Conservation (phyloP, 2,797 vertebrate species). For the Melanotaenia nigrans region DNA sequence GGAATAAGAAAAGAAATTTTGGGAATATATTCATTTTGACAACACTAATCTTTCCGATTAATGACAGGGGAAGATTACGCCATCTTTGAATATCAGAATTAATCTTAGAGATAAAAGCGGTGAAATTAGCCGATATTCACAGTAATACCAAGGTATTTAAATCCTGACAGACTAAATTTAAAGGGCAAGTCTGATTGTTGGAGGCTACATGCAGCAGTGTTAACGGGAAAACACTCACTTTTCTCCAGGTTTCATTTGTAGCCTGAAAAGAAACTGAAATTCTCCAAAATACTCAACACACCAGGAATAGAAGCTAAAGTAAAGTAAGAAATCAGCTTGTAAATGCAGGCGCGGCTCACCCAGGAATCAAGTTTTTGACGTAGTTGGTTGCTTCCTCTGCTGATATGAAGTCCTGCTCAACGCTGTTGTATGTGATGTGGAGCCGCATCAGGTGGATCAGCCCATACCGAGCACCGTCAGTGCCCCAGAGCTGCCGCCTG, state of each 20-base stretch:
- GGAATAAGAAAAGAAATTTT: slow-evolving; percentile 29
- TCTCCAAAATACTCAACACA: slow-evolving; percentile 21
- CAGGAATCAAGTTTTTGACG: background rate
- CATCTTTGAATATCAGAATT: slow-evolving; percentile 24
- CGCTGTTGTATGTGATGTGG: background rate
- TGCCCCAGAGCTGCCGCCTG: background rate
- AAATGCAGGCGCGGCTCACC: background rate
- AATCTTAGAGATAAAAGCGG: slow-evolving; percentile 23
- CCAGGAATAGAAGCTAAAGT: background rate
- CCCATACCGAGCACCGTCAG: slow-evolving; percentile 1
- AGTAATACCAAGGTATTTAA: slow-evolving; percentile 36
- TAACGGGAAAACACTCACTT: slow-evolving; percentile 7
- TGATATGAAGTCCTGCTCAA: background rate
- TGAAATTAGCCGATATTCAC: slow-evolving; percentile 15
- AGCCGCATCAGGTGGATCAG: slow-evolving; percentile 13
- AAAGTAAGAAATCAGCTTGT: no score
- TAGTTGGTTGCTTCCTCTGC: background rate
- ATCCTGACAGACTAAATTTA: slow-evolving; percentile 1
- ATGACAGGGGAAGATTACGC: slow-evolving; percentile 22
- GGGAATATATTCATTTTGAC: slow-evolving; percentile 30
- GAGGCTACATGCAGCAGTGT: slow-evolving; percentile 6
- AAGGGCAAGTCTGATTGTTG: slow-evolving; percentile 24
- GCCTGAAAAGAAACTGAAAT: slow-evolving; percentile 4
- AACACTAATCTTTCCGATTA: background rate
- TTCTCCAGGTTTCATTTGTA: slow-evolving; percentile 12